Evolutionary conservation across 1,140 invertebrate species (phyloP).

Genomic region (Caenorhabditis briggsae): DNA sequence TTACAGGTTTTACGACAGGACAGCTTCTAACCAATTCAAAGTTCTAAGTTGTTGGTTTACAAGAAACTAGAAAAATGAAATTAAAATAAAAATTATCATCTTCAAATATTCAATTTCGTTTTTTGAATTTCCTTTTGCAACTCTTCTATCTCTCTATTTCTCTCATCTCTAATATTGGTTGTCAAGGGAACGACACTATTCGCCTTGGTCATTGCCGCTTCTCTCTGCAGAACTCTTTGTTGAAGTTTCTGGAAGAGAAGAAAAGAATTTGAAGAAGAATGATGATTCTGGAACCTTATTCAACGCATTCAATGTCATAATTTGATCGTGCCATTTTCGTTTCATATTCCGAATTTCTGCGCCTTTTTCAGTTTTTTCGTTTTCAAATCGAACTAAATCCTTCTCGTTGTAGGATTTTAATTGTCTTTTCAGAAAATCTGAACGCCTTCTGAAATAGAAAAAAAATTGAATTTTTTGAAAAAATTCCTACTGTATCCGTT

Average conservation of each 20-base stretch:
- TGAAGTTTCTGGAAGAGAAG: slow-evolving; percentile 12
- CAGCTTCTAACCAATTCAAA: too few relatives aligned
- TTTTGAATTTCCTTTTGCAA: slow-evolving; percentile 29
- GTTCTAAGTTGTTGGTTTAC: too few relatives aligned
- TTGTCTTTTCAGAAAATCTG: slow-evolving; percentile 7
- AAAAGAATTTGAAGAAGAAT: neutral
- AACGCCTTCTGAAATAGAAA: slow-evolving; percentile 7
- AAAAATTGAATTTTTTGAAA: neutral
- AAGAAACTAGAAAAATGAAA: too few relatives aligned
- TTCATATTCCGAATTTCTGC: slow-evolving; percentile 30
- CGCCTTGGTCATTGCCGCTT: slow-evolving; percentile 25
- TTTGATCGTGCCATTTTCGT: slow-evolving; percentile 17
- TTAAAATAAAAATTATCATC: too few relatives aligned
- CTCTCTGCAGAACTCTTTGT: slow-evolving; percentile 37
- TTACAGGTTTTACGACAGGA: too few relatives aligned
- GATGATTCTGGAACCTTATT: neutral
- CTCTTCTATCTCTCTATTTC: slow-evolving; percentile 27
- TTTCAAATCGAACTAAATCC: slow-evolving; percentile 31
- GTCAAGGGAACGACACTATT: slow-evolving; percentile 37
- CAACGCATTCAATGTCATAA: slow-evolving; percentile 35
- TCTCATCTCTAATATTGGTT: slow-evolving; percentile 26
- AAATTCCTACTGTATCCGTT: slow-evolving; percentile 5
- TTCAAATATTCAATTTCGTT: neutral
- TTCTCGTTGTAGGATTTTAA: slow-evolving; percentile 9
- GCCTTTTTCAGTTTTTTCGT: slow-evolving; percentile 37